Percentiles rank a stretch among this genome's conserved stretches.
phyloP scores from a whole-genome alignment of 2,888 invertebrate genomes.

The Eurytoma californica region DNA sequence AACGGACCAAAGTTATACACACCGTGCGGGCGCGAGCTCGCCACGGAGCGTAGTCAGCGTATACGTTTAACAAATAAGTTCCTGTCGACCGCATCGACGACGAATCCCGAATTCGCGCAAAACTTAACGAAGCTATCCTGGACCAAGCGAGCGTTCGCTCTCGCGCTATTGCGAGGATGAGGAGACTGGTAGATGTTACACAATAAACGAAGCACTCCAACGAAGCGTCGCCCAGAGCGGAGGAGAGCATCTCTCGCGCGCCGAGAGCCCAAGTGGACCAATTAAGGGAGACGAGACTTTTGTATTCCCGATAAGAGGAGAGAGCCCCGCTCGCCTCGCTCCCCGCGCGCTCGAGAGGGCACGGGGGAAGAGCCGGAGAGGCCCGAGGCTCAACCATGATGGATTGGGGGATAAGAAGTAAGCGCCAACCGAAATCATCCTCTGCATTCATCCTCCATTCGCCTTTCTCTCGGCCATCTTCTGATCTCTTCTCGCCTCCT shows the following conservation, averaged over 20 bases:
- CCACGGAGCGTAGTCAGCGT: too few relatives aligned
- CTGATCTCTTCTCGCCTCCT: too few relatives aligned
- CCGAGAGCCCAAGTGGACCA: conserved; percentile 49
- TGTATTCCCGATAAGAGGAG: not conserved
- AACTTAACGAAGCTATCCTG: conserved; percentile 9
- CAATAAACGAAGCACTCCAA: conserved; percentile 13
- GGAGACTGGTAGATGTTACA: not conserved
- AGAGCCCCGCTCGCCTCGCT: too few relatives aligned
- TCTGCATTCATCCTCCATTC: conserved; percentile 20
- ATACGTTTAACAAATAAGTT: not conserved
- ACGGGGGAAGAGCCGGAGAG: not conserved
- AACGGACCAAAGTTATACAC: not conserved
- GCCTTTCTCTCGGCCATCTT: not conserved
- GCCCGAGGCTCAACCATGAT: conserved; percentile 51
- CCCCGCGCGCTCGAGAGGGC: not conserved
- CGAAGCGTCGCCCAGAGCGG: conserved; percentile 4
- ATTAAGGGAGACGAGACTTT: conserved; percentile 44
- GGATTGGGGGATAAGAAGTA: conserved; percentile 58
- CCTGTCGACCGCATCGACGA: not conserved
- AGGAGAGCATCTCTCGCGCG: not conserved
- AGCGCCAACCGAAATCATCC: conserved; percentile 40
- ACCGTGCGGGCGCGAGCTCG: not conserved
- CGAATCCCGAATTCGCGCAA: conserved; percentile 2
- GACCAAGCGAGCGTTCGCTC: conserved; percentile 30
- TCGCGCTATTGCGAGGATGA: not conserved